Evolutionary conservation across 2,797 vertebrate genomes (phyloP).

Genomic region (Gorsachius magnificus): DNA sequence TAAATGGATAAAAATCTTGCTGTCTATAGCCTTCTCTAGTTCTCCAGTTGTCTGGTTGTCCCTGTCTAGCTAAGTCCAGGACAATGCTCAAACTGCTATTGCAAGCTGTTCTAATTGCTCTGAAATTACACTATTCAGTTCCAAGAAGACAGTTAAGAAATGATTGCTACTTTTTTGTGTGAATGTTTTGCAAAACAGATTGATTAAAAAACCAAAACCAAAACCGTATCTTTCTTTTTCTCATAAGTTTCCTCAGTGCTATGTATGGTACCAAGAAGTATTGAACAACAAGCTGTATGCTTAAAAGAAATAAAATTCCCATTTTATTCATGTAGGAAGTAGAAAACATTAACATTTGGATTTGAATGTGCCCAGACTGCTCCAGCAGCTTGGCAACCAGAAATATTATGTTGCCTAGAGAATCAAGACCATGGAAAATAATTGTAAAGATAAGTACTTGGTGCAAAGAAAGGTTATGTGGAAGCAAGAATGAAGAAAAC

Average conservation of each 20-base stretch:
- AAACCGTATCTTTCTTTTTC: not conserved
- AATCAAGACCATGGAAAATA: conserved; percentile 34
- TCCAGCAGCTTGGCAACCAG: not conserved
- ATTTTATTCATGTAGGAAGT: not conserved
- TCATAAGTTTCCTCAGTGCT: not conserved
- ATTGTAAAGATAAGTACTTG: conserved; percentile 34
- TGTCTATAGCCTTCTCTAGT: not conserved
- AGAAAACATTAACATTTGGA: conserved; percentile 6
- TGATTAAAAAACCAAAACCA: not conserved
- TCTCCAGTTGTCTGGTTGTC: not conserved
- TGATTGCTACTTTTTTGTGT: not conserved
- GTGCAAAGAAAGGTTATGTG: conserved; percentile 18
- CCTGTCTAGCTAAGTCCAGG: not conserved
- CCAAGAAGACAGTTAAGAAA: not conserved
- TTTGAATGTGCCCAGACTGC: not conserved
- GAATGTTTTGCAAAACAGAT: not conserved
- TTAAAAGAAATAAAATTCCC: not conserved
- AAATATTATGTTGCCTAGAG: conserved; percentile 33
- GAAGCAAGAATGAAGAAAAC: conserved; percentile 66
- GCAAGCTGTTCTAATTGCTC: not conserved
- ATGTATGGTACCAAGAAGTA: not conserved
- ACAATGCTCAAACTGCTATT: not conserved
- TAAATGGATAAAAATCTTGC: not conserved
- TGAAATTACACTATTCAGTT: not conserved
- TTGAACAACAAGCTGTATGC: not conserved